Evolutionary conservation across 2,888 invertebrate genomes (phyloP).

Genomic region (Epinotia brunnichana): DNA sequence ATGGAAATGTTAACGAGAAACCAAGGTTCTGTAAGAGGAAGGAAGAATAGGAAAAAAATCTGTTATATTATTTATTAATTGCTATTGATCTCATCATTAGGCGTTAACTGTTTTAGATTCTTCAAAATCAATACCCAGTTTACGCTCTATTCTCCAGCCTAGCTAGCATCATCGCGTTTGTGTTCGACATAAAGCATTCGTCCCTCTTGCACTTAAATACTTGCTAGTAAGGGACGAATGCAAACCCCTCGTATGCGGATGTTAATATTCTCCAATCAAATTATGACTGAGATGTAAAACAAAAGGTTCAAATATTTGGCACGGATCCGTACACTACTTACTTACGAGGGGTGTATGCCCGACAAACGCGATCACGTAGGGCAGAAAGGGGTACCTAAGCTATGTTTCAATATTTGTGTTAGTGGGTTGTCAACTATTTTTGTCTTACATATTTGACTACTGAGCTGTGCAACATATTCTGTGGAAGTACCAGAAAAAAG

Average conservation of each 20-base stretch:
- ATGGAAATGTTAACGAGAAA: constrained; percentile 15
- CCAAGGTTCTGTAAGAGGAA: constrained; percentile 19
- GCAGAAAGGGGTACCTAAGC: background rate
- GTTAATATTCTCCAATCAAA: no score
- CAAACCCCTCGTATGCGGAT: no score
- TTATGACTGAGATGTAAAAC: no score
- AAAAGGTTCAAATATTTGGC: no score
- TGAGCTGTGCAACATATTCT: background rate
- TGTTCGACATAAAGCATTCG: no score
- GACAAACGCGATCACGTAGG: no score
- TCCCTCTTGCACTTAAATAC: no score
- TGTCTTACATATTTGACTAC: background rate
- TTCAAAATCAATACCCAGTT: background rate
- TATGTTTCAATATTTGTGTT: constrained; percentile 3
- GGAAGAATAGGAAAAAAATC: constrained; percentile 18
- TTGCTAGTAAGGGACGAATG: no score
- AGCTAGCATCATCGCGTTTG: no score
- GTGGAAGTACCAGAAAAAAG: constrained; percentile 14
- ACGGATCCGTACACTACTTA: no score
- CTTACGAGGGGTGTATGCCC: no score
- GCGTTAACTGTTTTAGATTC: constrained; percentile 17
- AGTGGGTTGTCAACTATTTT: constrained; percentile 5
- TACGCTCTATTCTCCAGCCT: background rate
- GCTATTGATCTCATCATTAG: constrained; percentile 42
- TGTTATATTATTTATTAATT: constrained; percentile 34